A percentile compares a stretch with the other conserved stretches of the same genome.
phyloP scores from a whole-genome alignment of 2,797 vertebrate species.

The Brachyalestes nurse region DNA sequence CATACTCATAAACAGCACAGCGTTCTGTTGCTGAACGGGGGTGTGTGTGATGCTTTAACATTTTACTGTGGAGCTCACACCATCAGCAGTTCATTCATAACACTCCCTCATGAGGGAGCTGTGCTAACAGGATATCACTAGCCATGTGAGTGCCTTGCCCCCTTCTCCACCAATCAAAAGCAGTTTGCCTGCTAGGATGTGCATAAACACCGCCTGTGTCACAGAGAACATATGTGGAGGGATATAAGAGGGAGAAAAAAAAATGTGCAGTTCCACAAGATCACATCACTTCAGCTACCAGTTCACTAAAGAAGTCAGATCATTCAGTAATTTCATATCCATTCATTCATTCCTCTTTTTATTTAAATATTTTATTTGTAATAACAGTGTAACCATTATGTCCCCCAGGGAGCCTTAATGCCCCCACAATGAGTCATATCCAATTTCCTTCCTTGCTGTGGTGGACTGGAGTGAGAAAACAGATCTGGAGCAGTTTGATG shows the following conservation, averaged over 20 bases:
- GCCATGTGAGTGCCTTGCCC: slow-evolving; percentile 78
- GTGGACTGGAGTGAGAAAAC: no score
- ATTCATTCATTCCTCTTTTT: no score
- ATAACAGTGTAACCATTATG: no score
- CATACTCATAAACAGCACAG: no score
- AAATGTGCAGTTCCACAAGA: not conserved
- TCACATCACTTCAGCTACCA: not conserved
- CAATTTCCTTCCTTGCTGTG: no score
- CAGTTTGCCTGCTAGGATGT: slow-evolving; percentile 20
- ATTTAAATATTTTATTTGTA: no score
- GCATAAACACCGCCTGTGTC: slow-evolving; percentile 6
- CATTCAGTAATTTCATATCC: not conserved
- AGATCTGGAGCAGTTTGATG: no score
- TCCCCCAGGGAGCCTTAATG: no score
- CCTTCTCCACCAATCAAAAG: slow-evolving; percentile 72
- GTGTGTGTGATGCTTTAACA: not conserved
- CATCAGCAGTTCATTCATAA: slow-evolving; percentile 51
- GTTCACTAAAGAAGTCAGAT: not conserved
- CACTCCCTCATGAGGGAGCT: slow-evolving; percentile 56
- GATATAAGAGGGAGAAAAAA: not conserved
- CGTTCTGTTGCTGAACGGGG: no score
- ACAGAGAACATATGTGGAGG: not conserved
- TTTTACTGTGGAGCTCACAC: slow-evolving; percentile 18
- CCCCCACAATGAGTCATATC: no score
- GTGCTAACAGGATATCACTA: slow-evolving; percentile 68